phyloP scores from a whole-genome alignment of 30 jellyfish, hydroid and myxozoan species.

The Turritopsis rubra region DNA sequence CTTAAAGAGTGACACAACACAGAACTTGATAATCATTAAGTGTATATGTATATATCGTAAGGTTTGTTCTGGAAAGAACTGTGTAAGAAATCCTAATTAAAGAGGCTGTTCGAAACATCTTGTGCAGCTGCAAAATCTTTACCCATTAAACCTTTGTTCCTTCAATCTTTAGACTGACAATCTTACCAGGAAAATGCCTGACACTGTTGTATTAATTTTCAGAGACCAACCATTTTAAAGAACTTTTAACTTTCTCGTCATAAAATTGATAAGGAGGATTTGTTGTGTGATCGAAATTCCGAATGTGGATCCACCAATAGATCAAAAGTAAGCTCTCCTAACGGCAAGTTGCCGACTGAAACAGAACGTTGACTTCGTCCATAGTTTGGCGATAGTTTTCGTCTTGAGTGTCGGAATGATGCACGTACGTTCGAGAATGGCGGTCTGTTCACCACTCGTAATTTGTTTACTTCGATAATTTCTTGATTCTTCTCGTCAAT shows the following conservation, averaged over 20 bases:
- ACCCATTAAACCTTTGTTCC: too few relatives aligned
- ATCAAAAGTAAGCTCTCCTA: neutral
- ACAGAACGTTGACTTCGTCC: neutral
- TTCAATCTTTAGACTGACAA: neutral
- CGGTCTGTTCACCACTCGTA: neutral
- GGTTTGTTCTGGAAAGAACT: too few relatives aligned
- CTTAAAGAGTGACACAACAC: too few relatives aligned
- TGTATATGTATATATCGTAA: too few relatives aligned
- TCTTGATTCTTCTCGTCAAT: conserved; percentile 35
- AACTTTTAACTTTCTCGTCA: neutral
- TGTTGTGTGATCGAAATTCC: neutral
- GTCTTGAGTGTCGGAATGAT: neutral
- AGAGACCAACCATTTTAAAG: too few relatives aligned
- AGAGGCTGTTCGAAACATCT: too few relatives aligned
- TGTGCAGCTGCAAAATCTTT: too few relatives aligned
- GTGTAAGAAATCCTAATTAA: too few relatives aligned
- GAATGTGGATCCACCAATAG: neutral
- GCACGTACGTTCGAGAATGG: neutral
- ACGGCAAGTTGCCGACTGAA: neutral
- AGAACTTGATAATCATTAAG: too few relatives aligned
- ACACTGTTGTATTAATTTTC: too few relatives aligned
- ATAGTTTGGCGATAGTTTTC: neutral
- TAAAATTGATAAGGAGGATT: neutral
- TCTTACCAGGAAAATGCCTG: neutral
- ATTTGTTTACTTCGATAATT: neutral